A percentile compares a stretch with the other conserved stretches of the same genome.
Conservation (phyloP, 2,797 vertebrate genomes). For the Coregonus sp. region DNA sequence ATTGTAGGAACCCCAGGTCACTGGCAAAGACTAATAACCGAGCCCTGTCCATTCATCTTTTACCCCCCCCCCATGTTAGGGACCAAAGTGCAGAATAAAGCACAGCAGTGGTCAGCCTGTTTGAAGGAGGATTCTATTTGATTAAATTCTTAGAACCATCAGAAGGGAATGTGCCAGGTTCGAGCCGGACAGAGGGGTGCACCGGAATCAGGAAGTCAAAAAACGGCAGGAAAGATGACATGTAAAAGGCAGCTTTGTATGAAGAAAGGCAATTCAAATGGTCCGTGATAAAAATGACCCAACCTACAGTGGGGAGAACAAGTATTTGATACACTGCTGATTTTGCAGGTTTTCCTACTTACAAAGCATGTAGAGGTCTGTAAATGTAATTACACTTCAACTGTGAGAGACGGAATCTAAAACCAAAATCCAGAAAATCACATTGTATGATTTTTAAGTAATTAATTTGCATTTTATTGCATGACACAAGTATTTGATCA, state of each 20-base stretch:
- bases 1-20: conserved; percentile 46
- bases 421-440: too few species aligned
- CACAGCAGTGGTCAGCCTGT: conserved; percentile 26
- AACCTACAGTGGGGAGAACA: too few species aligned
- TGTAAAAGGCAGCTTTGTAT: background rate
- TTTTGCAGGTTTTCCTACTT: too few species aligned
- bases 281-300: background rate
- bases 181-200: background rate
- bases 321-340: too few species aligned
- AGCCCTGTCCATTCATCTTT: too few species aligned
- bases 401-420: too few species aligned
- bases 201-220: background rate
- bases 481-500: too few species aligned
- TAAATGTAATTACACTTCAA: too few species aligned
- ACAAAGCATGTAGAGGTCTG: too few species aligned
- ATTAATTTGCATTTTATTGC: too few species aligned
- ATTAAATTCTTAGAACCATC: conserved; percentile 29
- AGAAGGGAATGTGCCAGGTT: conserved; percentile 6
- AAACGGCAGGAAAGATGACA: background rate
- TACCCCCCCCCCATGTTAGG: too few species aligned
- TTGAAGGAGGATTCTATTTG: conserved; percentile 18
- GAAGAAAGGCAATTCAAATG: background rate
- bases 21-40: conserved; percentile 29
- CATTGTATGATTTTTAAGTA: too few species aligned
- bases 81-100: conserved; percentile 24